A percentile compares a stretch with the other conserved stretches of the same genome.
Evolutionary conservation across 1,140 invertebrate genomes (phyloP).

Genomic region (Tachypleus tridentatus): DNA sequence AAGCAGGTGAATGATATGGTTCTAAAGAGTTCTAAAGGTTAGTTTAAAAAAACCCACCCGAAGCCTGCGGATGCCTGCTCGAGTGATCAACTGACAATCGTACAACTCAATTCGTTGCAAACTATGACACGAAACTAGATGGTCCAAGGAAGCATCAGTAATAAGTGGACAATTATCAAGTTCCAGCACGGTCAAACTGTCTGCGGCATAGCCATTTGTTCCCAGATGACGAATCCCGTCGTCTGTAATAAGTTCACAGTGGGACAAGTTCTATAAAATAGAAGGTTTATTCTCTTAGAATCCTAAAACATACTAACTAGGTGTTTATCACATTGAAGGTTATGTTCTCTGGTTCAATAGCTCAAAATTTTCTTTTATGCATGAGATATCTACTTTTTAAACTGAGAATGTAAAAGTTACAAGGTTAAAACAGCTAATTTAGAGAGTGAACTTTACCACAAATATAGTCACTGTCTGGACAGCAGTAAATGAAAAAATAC

Average conservation of each 20-base stretch:
- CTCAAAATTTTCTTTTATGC: too few relatives aligned
- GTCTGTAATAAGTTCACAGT: constrained; percentile 97
- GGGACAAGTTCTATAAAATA: constrained; percentile 72
- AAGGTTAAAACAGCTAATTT: too few relatives aligned
- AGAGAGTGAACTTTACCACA: too few relatives aligned
- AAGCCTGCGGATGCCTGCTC: constrained; percentile 87
- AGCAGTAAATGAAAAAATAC: too few relatives aligned
- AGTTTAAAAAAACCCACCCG: constrained; percentile 49
- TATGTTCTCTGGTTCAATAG: too few relatives aligned
- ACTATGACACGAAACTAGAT: constrained; percentile 85
- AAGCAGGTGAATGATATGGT: too few relatives aligned
- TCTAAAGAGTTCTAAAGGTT: neutral
- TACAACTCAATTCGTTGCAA: constrained; percentile 94
- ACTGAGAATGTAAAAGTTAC: too few relatives aligned
- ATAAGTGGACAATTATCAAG: constrained; percentile 98
- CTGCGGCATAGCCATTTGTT: constrained; percentile 76
- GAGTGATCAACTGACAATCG: constrained; percentile 96
- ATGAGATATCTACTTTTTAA: too few relatives aligned
- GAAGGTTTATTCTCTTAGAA: neutral
- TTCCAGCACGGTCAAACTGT: constrained; percentile 84
- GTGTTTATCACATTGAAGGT: too few relatives aligned
- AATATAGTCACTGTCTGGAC: too few relatives aligned
- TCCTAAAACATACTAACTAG: too few relatives aligned
- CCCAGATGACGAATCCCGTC: constrained; percentile 91
- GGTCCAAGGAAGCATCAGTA: constrained; percentile 94